Percentiles rank a stretch among this genome's conserved stretches.
These are phyloP conservation scores for Oriolus oriolus DNA, from an alignment of 2,113 vertebrate species.

Conservation along the genomic window DNA sequence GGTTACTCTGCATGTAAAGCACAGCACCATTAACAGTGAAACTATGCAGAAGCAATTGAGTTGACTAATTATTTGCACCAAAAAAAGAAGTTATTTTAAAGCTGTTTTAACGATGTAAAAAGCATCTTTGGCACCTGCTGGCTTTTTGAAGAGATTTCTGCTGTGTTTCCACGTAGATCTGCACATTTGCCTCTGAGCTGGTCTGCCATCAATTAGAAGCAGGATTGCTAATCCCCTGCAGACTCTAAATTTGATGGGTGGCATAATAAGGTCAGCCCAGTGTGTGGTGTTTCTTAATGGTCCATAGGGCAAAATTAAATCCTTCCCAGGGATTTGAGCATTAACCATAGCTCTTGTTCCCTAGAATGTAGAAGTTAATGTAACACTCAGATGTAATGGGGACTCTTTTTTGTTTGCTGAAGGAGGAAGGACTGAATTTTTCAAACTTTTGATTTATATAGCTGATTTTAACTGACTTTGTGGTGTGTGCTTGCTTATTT, in stretches of 20 bases:
- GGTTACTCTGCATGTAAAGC: constrained; percentile 56
- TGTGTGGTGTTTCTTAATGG: background rate
- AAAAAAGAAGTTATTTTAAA: background rate
- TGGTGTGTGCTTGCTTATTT: background rate
- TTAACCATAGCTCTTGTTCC: background rate
- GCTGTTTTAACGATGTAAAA: background rate
- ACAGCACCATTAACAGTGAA: constrained; percentile 37
- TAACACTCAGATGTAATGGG: background rate
- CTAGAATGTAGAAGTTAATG: background rate
- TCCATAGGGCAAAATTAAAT: constrained; percentile 8
- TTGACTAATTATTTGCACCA: background rate
- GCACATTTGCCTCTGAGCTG: constrained; percentile 11
- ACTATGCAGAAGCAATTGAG: background rate
- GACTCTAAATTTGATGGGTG: constrained; percentile 46
- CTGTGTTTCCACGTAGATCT: background rate
- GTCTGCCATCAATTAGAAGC: constrained; percentile 38
- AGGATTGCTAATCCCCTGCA: constrained; percentile 49
- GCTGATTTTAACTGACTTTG: background rate
- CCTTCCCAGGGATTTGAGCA: constrained; percentile 11
- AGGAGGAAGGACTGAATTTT: background rate
- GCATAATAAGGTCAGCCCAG: constrained; percentile 45
- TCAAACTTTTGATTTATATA: background rate
- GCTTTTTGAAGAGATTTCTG: constrained; percentile 13
- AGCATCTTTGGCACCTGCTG: background rate
- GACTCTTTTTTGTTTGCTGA: background rate